Percentiles rank a stretch among this genome's conserved stretches.
Conservation (phyloP, 2,888 invertebrate species). For the Hedya salicella region DNA sequence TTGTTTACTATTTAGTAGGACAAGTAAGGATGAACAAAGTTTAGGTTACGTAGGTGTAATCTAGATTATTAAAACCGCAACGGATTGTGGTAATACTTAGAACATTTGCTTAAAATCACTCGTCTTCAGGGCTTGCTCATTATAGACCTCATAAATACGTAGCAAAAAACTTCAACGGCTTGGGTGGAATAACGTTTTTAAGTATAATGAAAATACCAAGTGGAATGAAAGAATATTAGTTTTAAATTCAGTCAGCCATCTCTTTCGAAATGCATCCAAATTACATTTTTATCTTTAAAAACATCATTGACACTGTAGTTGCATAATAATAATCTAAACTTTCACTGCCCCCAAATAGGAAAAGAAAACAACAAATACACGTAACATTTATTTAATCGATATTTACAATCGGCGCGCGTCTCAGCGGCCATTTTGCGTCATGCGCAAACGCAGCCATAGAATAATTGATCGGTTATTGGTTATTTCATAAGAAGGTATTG, state of each 20-base stretch:
- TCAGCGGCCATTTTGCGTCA: slow-evolving; percentile 55
- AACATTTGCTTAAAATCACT: too few relatives aligned
- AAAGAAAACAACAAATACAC: slow-evolving; percentile 69
- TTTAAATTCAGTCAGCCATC: background rate
- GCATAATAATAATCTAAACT: slow-evolving; percentile 39
- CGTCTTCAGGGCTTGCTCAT: too few relatives aligned
- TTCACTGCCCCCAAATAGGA: slow-evolving; percentile 54
- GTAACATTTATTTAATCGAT: slow-evolving; percentile 71
- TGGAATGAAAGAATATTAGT: too few relatives aligned
- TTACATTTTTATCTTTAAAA: slow-evolving; percentile 11
- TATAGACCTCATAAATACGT: too few relatives aligned
- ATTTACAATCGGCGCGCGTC: slow-evolving; percentile 72
- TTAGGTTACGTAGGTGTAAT: too few relatives aligned
- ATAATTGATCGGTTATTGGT: slow-evolving; percentile 45
- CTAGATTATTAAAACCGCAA: too few relatives aligned
- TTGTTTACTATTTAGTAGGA: too few relatives aligned
- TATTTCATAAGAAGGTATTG: slow-evolving; percentile 38
- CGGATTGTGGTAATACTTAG: too few relatives aligned
- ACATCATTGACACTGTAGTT: slow-evolving; percentile 12
- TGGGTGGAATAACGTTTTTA: too few relatives aligned
- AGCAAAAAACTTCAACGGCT: too few relatives aligned
- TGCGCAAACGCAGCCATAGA: slow-evolving; percentile 48
- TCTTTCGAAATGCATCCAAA: background rate
- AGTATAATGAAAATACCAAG: too few relatives aligned
- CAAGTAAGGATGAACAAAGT: too few relatives aligned